These are phyloP conservation scores for Tachystola acroxantha DNA, from an alignment of 2,888 invertebrate genomes.

Conservation along the genomic window DNA sequence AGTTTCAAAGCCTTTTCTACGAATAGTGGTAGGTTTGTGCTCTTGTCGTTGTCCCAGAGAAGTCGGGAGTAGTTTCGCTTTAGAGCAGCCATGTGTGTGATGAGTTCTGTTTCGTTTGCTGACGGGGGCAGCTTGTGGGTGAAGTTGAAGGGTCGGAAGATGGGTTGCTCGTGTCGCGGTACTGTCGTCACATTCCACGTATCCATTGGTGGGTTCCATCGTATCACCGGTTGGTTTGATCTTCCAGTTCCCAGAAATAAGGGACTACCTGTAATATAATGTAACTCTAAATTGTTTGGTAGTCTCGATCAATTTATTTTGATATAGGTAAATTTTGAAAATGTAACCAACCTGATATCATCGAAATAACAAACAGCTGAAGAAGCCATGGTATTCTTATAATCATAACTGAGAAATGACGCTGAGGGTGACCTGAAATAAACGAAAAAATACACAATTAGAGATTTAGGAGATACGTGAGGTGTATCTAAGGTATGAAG, in stretches of 20 bases:
- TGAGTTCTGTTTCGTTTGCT: constrained; percentile 67
- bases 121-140: constrained; percentile 72
- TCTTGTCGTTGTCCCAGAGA: constrained; percentile 86
- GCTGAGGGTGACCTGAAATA: too few relatives aligned
- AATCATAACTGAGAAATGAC: constrained; percentile 53
- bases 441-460: too few relatives aligned
- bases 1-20: constrained; percentile 90
- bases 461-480: too few relatives aligned
- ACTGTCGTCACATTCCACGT: constrained; percentile 64
- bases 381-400: constrained; percentile 64
- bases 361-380: constrained; percentile 32
- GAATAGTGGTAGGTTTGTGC: constrained; percentile 85
- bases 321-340: too few relatives aligned
- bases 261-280: constrained; percentile 55
- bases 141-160: constrained; percentile 63
- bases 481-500: too few relatives aligned
- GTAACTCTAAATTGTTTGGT: too few relatives aligned
- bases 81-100: constrained; percentile 62
- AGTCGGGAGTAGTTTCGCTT: constrained; percentile 77
- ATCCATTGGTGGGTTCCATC: constrained; percentile 69
- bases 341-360: constrained; percentile 51
- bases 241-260: constrained; percentile 56
- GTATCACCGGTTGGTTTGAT: constrained; percentile 55
- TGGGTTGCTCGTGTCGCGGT: constrained; percentile 58
- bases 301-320: too few relatives aligned